Evolutionary conservation across 2,797 vertebrate species (phyloP).

Genomic region (Rhabdophis nuchalis): DNA sequence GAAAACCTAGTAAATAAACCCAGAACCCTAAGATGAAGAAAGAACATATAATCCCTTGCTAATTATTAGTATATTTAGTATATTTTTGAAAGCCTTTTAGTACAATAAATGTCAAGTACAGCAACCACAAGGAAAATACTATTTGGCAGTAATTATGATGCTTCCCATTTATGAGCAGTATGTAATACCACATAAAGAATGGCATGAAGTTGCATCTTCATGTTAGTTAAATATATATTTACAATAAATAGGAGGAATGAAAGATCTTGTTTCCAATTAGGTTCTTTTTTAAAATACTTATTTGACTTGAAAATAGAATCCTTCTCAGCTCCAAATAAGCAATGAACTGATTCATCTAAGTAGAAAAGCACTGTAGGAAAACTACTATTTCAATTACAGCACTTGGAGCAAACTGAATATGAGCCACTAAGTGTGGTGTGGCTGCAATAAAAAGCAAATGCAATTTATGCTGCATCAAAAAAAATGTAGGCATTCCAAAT

Average conservation of each 20-base stretch:
- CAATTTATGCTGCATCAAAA: background rate
- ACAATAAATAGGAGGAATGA: background rate
- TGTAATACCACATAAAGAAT: background rate
- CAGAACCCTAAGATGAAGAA: slow-evolving; percentile 3
- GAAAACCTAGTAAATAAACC: background rate
- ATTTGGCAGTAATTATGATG: background rate
- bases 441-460: background rate
- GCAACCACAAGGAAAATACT: slow-evolving; percentile 3
- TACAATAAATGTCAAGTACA: slow-evolving; percentile 26
- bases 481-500: background rate
- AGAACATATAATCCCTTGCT: background rate
- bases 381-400: background rate
- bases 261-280: background rate
- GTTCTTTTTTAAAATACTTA: background rate
- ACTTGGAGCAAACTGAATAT: background rate
- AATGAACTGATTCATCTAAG: accelerated
- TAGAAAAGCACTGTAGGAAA: background rate
- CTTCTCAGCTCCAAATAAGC: background rate
- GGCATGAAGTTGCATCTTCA: background rate
- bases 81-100: slow-evolving; percentile 30
- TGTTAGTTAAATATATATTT: background rate
- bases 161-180: background rate
- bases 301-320: background rate
- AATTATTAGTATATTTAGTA: slow-evolving; percentile 28
- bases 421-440: background rate